Conservation (phyloP, 2,797 vertebrate genomes). For the Emydoidea blandingii region DNA sequence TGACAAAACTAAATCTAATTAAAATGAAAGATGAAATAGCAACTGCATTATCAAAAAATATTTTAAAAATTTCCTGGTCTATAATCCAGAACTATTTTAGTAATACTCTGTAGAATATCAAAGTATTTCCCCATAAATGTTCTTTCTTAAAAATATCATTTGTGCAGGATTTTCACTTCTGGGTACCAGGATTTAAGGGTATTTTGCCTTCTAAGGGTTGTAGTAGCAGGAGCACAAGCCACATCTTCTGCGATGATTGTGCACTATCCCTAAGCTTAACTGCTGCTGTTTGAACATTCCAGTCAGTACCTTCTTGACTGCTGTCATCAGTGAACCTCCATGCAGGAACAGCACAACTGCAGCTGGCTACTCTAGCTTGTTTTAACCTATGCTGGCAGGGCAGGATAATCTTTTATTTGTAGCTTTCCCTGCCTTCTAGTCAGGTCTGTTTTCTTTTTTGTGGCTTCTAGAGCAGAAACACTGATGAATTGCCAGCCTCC, state of each 20-base stretch:
- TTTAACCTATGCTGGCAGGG: too few relatives aligned
- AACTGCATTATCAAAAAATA: neutral
- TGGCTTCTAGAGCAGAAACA: neutral
- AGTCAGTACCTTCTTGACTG: accelerated
- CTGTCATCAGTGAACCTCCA: accelerated
- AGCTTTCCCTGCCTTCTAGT: neutral
- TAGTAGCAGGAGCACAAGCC: neutral
- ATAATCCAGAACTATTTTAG: neutral
- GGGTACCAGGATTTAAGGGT: neutral
- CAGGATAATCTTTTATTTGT: neutral
- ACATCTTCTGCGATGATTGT: neutral
- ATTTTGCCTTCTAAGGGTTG: neutral
- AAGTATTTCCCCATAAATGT: neutral
- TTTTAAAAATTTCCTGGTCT: neutral
- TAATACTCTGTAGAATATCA: neutral
- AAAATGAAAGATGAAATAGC: neutral
- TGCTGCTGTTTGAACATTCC: neutral
- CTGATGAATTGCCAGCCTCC: neutral
- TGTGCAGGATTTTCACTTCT: accelerated
- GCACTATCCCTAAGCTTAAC: neutral
- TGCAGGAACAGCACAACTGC: neutral
- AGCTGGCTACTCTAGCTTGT: neutral
- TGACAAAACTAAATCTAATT: neutral
- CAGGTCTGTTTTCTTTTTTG: neutral
- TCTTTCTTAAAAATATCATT: accelerated